Evolutionary conservation across 2,797 vertebrate genomes (phyloP).

Genomic region (Etheostoma perlongum): DNA sequence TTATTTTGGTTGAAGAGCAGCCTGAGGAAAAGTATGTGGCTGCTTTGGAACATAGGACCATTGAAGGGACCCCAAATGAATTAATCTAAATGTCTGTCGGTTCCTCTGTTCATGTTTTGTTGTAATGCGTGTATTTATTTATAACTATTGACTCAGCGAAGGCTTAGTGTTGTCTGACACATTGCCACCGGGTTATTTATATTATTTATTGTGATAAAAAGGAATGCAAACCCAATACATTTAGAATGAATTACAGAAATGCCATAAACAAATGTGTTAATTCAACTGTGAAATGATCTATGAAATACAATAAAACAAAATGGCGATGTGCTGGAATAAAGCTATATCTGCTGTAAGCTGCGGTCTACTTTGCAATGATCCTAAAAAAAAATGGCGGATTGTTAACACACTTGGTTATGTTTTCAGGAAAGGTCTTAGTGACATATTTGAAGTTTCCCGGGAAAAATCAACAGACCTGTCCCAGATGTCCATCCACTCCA

Average conservation of each 20-base stretch:
- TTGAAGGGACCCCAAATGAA: not conserved
- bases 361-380: constrained; percentile 10
- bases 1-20: constrained; percentile 25
- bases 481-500: constrained; percentile 19
- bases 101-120: constrained; percentile 7
- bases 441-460: constrained; percentile 7
- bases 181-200: not conserved
- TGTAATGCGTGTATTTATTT: not conserved
- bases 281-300: not conserved
- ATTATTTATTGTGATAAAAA: not conserved
- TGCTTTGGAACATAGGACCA: constrained; percentile 8
- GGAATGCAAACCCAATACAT: not conserved
- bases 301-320: constrained; percentile 7
- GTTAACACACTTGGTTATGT: constrained; percentile 4
- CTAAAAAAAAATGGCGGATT: not conserved
- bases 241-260: not conserved
- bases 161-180: not conserved
- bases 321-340: not conserved
- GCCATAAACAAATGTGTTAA: not conserved
- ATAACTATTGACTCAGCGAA: not conserved
- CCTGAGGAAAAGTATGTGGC: constrained; percentile 5
- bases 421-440: constrained; percentile 4
- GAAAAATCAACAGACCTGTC: constrained; percentile 25
- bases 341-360: constrained; percentile 6
- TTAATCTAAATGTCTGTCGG: not conserved